These are phyloP conservation scores for Phyllotis vaccarum DNA, from an alignment of 2,797 vertebrate species.

Conservation along the genomic window DNA sequence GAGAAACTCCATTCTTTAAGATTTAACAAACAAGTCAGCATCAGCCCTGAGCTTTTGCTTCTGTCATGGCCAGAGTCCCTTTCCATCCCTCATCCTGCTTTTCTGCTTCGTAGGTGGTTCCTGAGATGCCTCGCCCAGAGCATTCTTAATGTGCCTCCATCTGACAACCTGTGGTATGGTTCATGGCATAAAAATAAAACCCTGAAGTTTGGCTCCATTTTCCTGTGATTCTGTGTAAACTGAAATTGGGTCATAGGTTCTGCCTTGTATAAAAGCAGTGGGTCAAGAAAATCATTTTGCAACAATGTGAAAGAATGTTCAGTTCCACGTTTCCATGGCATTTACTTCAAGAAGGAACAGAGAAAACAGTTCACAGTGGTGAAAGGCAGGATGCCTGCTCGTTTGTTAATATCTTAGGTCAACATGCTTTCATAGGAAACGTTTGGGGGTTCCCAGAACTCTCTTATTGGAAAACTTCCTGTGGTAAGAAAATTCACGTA, in stretches of 20 bases:
- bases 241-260: conserved; percentile 58
- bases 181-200: conserved; percentile 67
- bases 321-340: conserved; percentile 56
- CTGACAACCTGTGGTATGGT: not conserved
- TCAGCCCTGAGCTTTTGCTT: not conserved
- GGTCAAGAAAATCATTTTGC: conserved; percentile 72
- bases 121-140: not conserved
- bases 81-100: conserved; percentile 26
- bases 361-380: not conserved
- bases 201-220: conserved; percentile 48
- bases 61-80: not conserved
- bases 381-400: not conserved
- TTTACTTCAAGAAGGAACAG: conserved; percentile 46
- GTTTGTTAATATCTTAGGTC: conserved; percentile 3
- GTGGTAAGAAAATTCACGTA: not conserved
- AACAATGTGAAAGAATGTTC: conserved; percentile 64
- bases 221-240: conserved; percentile 70
- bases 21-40: not conserved
- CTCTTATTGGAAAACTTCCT: not conserved
- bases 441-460: not conserved
- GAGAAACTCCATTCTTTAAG: not conserved
- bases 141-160: not conserved
- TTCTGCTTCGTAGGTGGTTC: not conserved
- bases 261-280: conserved; percentile 60
- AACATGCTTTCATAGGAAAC: conserved; percentile 19